A percentile compares a stretch with the other conserved stretches of the same genome.
These are phyloP conservation scores for Laodelphax striatellus DNA, from an alignment of 1,140 invertebrate species.

Conservation along the genomic window DNA sequence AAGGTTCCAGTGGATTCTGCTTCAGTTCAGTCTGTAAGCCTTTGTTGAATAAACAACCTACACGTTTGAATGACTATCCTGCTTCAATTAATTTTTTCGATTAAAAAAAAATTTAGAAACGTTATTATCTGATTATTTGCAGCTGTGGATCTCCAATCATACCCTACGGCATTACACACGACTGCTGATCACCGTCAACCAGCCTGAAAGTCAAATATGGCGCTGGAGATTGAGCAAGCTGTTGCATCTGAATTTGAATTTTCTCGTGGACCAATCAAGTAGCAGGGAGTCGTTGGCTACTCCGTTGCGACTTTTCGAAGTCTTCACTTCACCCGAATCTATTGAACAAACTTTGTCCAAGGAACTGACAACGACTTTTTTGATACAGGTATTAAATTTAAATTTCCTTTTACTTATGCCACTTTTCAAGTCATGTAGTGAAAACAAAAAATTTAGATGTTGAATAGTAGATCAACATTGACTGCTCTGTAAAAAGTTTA, in stretches of 20 bases:
- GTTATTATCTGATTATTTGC: background rate
- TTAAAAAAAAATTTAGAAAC: too few relatives aligned
- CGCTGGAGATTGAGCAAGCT: conserved; percentile 47
- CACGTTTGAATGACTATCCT: too few relatives aligned
- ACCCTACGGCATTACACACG: conserved; percentile 39
- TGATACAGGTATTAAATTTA: conserved; percentile 14
- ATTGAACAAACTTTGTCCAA: conserved; percentile 34
- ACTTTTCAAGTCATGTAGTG: too few relatives aligned
- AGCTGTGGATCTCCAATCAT: conserved; percentile 46
- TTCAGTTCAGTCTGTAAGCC: too few relatives aligned
- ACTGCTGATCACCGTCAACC: conserved; percentile 14
- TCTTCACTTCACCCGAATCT: conserved; percentile 51
- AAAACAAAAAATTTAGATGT: too few relatives aligned
- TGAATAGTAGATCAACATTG: too few relatives aligned
- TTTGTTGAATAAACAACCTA: too few relatives aligned
- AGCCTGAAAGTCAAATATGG: conserved; percentile 28
- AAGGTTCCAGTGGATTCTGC: too few relatives aligned
- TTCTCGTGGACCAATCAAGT: conserved; percentile 29
- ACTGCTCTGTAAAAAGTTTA: too few relatives aligned
- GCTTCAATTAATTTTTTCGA: too few relatives aligned
- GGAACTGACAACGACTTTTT: conserved; percentile 29
- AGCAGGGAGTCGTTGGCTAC: conserved; percentile 48
- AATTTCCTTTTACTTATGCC: background rate
- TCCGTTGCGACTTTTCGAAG: conserved; percentile 62
- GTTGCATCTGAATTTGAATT: conserved; percentile 40